phyloP scores from a whole-genome alignment of 2,113 vertebrate genomes.

The Centrocercus urophasianus region DNA sequence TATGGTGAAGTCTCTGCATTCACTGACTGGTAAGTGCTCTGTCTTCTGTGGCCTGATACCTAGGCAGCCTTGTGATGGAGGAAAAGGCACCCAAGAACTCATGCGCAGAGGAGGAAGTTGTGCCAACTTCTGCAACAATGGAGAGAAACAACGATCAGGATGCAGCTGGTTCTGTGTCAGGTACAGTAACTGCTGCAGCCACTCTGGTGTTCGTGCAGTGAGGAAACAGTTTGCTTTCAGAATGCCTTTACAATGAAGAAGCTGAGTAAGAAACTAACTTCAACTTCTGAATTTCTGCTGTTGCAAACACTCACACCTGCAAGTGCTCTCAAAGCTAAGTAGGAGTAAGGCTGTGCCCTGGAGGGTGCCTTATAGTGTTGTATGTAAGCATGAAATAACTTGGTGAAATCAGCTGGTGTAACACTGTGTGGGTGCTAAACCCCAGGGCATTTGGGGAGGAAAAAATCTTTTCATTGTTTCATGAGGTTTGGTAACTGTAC shows the following conservation, averaged over 20 bases:
- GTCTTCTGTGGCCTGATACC: neutral
- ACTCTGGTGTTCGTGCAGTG: accelerated
- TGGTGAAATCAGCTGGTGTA: neutral
- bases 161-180: neutral
- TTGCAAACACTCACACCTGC: neutral
- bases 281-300: neutral
- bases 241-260: neutral
- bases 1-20: accelerated
- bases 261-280: neutral
- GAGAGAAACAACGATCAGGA: neutral
- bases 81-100: neutral
- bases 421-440: neutral
- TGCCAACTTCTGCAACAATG: neutral
- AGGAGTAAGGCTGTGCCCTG: neutral
- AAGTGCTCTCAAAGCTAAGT: neutral
- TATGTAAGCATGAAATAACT: accelerated
- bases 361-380: too few species aligned
- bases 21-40: neutral
- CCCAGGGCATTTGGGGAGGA: neutral
- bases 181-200: neutral
- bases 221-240: neutral
- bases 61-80: conserved; percentile 12
- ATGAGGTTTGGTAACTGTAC: neutral
- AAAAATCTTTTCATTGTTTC: neutral
- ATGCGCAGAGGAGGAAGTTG: neutral